Conservation (phyloP, 1,140 invertebrate species). For the Conus betulinus region DNA sequence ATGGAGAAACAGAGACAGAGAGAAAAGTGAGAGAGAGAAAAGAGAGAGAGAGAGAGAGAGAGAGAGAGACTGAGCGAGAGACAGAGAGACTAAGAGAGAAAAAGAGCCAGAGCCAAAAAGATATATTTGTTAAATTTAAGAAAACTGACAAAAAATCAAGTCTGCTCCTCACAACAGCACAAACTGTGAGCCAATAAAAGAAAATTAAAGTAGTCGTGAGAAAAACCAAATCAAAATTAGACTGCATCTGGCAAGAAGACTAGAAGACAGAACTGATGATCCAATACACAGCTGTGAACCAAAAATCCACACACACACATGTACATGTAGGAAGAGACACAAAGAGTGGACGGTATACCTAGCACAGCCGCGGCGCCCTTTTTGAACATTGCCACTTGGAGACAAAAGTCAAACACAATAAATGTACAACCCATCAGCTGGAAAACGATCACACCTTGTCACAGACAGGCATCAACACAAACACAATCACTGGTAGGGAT, state of each 20-base stretch:
- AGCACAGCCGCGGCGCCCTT: constrained; percentile 97
- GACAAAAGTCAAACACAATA: constrained; percentile 12
- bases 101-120: background rate
- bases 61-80: background rate
- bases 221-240: background rate
- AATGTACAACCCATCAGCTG: background rate
- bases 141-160: background rate
- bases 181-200: background rate
- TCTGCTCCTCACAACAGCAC: no score
- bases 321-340: constrained; percentile 13
- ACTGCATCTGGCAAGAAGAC: background rate
- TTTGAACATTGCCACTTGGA: constrained; percentile 98
- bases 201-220: background rate
- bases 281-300: background rate
- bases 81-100: background rate
- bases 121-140: background rate
- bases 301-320: background rate
- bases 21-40: background rate
- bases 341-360: constrained; percentile 58
- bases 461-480: no score
- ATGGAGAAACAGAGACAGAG: background rate
- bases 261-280: background rate
- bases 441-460: background rate
- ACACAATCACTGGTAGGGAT: no score
- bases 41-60: background rate